Evolutionary conservation across 2,888 invertebrate genomes (phyloP), one percentile per base, ranked within the genome.

Genomic region (Tinea pellionella): DNA sequence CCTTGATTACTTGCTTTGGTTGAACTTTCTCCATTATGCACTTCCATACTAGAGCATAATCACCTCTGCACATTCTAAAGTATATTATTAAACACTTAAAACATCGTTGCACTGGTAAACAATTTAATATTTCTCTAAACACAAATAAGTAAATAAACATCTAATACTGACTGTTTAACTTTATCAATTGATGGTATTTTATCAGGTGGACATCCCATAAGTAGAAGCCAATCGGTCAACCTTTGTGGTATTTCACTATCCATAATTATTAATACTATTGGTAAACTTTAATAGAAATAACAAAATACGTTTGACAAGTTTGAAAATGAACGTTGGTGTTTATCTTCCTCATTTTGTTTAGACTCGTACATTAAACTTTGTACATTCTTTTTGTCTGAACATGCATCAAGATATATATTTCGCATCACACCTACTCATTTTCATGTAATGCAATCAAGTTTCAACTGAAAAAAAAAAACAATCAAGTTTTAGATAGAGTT

Each of bases 41-140:
- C 1, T 82, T 69, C 87, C 86, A 86, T 12, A 82, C 80, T 77
- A 86, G 78, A 61, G 84, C 82, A 60, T 80, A 83, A 56, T 83
- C 79, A 0, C 85, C 86, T 60, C 82, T 67, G 59, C 86, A 85
- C 72, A 81, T 81, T 42, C 86, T 86, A 62, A 9, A 70, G n/a
- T n/a, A 67, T 57, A 41, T 41, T 41, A 41, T 12, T 6, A 41
- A 41, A 6, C 8, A 3, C 41, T 6, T 41, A 41, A 41, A 47
- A 32, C 11, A 62, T 6, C 2, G 24, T 24, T 6, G 24, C 24
- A 24, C 24, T n/a, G n/a, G 6, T 6, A 24, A 2, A 24, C 24
- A 6, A 24, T 24, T 24, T 24, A 24, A 3, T 24, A 24, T 3
- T 24, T n/a, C 2, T 24, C 3, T 24, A 18, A 13, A 15, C 24